These are phyloP conservation scores for Conus canariensis DNA, from an alignment of 2,888 invertebrate species.

Conservation along the genomic window DNA sequence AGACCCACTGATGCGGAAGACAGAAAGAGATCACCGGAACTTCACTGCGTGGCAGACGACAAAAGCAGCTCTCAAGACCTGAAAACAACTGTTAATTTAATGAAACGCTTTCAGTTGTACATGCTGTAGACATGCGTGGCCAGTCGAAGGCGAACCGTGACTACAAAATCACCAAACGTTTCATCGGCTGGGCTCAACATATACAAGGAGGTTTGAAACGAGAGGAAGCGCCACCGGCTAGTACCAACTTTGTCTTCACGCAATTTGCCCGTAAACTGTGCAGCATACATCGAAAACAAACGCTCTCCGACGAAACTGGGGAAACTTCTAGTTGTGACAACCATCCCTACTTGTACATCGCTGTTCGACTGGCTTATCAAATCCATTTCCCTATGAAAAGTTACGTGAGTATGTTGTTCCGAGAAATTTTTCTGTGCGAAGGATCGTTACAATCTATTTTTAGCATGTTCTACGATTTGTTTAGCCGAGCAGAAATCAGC, in stretches of 20 bases:
- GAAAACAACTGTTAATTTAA: background rate
- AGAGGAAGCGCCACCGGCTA: background rate
- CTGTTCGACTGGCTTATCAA: constrained; percentile 25
- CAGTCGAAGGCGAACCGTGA: background rate
- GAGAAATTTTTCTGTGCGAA: constrained; percentile 45
- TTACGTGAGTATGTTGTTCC: constrained; percentile 34
- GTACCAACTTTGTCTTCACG: constrained; percentile 26
- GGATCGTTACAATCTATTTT: constrained; percentile 38
- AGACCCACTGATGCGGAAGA: too few relatives aligned
- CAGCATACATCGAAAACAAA: constrained; percentile 28
- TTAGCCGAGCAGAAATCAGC: background rate
- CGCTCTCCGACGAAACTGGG: background rate
- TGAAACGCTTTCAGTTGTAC: background rate
- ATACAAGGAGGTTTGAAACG: background rate
- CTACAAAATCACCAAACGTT: background rate
- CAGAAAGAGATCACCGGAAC: background rate
- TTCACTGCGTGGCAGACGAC: background rate
- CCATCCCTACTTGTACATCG: constrained; percentile 38
- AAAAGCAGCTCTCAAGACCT: background rate
- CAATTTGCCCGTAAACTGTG: constrained; percentile 14
- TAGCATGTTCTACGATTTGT: constrained; percentile 13
- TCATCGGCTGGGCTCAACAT: background rate
- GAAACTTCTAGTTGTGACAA: background rate
- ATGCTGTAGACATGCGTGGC: background rate
- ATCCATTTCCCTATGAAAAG: background rate